A percentile compares a stretch with the other conserved stretches of the same genome.
Evolutionary conservation across 2,113 vertebrate species (phyloP).

Genomic region (Epinephelus fuscoguttatus): DNA sequence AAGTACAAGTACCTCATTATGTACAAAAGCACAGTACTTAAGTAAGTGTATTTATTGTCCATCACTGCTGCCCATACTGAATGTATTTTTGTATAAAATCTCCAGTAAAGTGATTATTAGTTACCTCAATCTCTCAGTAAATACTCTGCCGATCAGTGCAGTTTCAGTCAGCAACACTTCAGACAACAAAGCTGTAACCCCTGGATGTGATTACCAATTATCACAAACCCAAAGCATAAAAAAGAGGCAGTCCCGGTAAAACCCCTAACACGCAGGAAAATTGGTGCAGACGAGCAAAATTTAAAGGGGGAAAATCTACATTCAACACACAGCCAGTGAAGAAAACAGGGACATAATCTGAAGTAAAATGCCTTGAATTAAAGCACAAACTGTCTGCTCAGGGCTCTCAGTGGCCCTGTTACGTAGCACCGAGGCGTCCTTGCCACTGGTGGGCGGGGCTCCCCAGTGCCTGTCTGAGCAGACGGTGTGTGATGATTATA

Average conservation of each 20-base stretch:
- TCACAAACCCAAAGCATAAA: conserved; percentile 11
- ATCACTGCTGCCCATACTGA: not conserved
- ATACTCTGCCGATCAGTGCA: not conserved
- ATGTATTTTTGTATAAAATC: not conserved
- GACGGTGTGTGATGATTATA: conserved; percentile 81
- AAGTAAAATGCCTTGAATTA: conserved; percentile 47
- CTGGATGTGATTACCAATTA: not conserved
- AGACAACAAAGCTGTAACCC: not conserved
- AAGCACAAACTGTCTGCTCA: conserved; percentile 21
- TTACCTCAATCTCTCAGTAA: not conserved
- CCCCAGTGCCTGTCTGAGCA: conserved; percentile 55
- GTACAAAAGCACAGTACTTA: not conserved
- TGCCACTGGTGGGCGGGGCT: conserved; percentile 41
- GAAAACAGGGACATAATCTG: conserved; percentile 39
- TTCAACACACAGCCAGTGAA: conserved; percentile 31
- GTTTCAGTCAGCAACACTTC: not conserved
- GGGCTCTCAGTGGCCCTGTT: conserved; percentile 47
- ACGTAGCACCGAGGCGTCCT: conserved; percentile 25
- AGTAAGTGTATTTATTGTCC: not conserved
- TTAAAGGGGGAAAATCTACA: conserved; percentile 40
- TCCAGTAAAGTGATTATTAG: not conserved
- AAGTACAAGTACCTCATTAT: not conserved
- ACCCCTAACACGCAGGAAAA: not conserved
- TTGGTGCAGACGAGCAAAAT: conserved; percentile 4
- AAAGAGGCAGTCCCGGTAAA: conserved; percentile 14